phyloP scores from a whole-genome alignment of 2,888 invertebrate species.

The Agonopterix heracliana region DNA sequence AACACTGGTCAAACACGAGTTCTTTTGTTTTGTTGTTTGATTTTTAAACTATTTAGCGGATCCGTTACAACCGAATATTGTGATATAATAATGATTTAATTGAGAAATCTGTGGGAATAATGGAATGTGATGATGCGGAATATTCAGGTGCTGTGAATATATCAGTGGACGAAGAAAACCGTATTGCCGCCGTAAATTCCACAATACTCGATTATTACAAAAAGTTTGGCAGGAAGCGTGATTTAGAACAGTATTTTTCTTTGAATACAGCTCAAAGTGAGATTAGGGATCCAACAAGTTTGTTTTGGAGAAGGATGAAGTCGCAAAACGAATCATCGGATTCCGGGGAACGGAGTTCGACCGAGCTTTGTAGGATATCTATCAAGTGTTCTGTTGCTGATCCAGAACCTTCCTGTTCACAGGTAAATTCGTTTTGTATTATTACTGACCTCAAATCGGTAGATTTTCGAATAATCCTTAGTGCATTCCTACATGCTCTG shows the following conservation, averaged over 20 bases:
- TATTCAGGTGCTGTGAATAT: constrained; percentile 17
- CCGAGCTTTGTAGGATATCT: constrained; percentile 62
- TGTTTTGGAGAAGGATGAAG: constrained; percentile 67
- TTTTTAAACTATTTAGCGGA: not conserved
- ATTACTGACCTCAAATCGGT: not conserved
- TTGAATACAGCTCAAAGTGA: constrained; percentile 62
- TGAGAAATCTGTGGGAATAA: constrained; percentile 23
- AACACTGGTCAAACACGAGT: too few relatives aligned
- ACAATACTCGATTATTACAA: constrained; percentile 80
- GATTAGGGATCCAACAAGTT: constrained; percentile 51
- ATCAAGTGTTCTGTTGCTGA: constrained; percentile 58
- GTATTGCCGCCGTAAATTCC: constrained; percentile 49
- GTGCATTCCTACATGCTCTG: too few relatives aligned
- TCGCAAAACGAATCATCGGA: constrained; percentile 58
- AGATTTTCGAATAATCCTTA: too few relatives aligned
- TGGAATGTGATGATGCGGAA: constrained; percentile 43
- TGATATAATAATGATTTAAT: not conserved
- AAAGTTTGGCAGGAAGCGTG: constrained; percentile 79
- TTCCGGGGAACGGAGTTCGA: constrained; percentile 54
- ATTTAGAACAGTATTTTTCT: constrained; percentile 81
- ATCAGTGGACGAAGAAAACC: constrained; percentile 24
- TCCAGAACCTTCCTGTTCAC: constrained; percentile 41
- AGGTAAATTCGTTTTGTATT: constrained; percentile 28
- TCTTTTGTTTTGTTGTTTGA: not conserved
- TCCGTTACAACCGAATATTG: not conserved